Conservation (phyloP, 2,797 vertebrate genomes). For the Amniataba percoides region DNA sequence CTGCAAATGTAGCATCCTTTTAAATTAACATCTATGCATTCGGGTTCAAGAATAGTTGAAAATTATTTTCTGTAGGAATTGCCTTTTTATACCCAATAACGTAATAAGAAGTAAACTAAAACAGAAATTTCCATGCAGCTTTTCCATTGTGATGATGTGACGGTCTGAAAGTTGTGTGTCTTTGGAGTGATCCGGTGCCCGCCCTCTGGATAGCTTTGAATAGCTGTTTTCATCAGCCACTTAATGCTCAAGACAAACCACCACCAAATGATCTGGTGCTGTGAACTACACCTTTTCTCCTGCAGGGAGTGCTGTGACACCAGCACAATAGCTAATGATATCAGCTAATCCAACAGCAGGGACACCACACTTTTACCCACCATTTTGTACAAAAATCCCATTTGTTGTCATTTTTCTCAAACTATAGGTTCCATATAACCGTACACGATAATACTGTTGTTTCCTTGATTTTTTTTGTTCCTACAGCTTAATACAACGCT, state of each 20-base stretch:
- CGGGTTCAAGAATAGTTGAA: conserved; percentile 58
- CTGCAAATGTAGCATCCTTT: conserved; percentile 66
- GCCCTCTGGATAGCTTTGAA: conserved; percentile 43
- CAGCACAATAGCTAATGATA: conserved; percentile 58
- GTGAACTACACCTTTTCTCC: conserved; percentile 63
- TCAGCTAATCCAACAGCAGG: conserved; percentile 68
- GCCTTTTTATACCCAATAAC: conserved; percentile 53
- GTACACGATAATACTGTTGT: conserved; percentile 60
- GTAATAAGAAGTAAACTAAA: conserved; percentile 38
- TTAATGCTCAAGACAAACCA: conserved; percentile 40
- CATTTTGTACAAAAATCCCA: conserved; percentile 68
- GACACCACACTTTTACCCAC: conserved; percentile 57
- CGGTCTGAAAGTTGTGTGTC: conserved; percentile 56
- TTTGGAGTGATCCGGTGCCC: conserved; percentile 39
- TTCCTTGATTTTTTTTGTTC: conserved; percentile 51
- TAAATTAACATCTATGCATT: conserved; percentile 78
- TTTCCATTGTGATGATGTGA: conserved; percentile 50
- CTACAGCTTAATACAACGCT: conserved; percentile 61
- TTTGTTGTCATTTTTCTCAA: conserved; percentile 55
- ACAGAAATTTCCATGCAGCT: conserved; percentile 42
- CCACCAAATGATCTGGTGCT: conserved; percentile 55
- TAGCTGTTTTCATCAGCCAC: conserved; percentile 29
- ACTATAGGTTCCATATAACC: conserved; percentile 55
- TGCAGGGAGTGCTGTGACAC: conserved; percentile 73
- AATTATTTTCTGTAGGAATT: conserved; percentile 34